Percentiles rank a stretch among this genome's conserved stretches.
Evolutionary conservation across 2,113 vertebrate genomes (phyloP).

Genomic region (Halcyon malimbica): DNA sequence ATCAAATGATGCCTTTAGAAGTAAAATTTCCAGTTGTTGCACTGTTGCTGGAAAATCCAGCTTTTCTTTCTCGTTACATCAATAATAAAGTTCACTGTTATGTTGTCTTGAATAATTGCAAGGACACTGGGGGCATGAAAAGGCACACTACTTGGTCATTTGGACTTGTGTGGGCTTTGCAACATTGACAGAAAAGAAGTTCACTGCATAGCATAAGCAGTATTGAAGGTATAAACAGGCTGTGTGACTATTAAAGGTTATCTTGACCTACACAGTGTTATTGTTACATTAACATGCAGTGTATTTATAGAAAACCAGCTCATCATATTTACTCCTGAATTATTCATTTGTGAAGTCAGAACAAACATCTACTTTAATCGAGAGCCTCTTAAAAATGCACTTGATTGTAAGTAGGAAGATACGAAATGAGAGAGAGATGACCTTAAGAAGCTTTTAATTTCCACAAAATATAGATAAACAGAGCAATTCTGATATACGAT

Average conservation of each 20-base stretch:
- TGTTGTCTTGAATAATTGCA: not conserved
- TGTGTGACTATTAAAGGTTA: not conserved
- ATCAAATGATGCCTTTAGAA: not conserved
- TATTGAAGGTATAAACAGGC: not conserved
- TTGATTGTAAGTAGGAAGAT: not conserved
- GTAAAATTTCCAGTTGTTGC: not conserved
- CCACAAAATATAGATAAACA: not conserved
- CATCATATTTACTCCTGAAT: conserved; percentile 30
- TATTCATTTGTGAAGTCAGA: conserved; percentile 37
- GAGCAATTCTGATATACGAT: rapidly evolving
- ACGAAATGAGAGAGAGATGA: not conserved
- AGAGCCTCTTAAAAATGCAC: not conserved
- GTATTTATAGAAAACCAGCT: conserved; percentile 11
- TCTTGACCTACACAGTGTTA: not conserved
- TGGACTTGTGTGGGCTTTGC: not conserved
- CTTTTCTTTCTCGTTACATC: not conserved
- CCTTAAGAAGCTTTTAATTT: not conserved
- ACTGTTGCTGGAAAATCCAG: not conserved
- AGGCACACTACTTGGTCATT: not conserved
- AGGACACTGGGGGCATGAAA: not conserved
- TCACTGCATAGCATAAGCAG: not conserved
- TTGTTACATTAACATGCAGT: not conserved
- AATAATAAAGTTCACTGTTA: not conserved
- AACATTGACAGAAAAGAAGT: not conserved
- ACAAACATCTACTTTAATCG: not conserved